Evolutionary conservation across 2,888 invertebrate species (phyloP).

Genomic region (Coenonympha glycerion): DNA sequence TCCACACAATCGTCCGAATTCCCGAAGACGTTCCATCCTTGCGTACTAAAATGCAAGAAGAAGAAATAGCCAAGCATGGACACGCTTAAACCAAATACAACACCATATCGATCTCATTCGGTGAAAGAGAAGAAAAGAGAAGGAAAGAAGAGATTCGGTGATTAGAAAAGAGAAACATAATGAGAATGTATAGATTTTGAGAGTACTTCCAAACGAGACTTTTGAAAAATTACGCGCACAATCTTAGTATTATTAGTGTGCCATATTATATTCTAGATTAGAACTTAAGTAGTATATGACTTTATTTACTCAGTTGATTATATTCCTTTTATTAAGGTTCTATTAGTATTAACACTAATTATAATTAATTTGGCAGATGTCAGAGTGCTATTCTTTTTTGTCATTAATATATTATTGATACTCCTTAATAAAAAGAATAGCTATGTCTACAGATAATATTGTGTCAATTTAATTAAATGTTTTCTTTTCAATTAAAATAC

Average conservation of each 20-base stretch:
- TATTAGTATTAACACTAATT: too few relatives aligned
- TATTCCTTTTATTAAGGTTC: too few relatives aligned
- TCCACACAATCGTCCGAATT: constrained; percentile 87
- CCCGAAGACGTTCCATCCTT: constrained; percentile 87
- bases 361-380: too few relatives aligned
- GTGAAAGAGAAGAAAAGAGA: constrained; percentile 26
- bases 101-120: constrained; percentile 29
- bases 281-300: neutral
- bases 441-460: too few relatives aligned
- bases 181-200: constrained; percentile 3
- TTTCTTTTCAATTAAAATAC: constrained; percentile 13
- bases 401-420: too few relatives aligned
- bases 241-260: constrained; percentile 30
- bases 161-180: too few relatives aligned
- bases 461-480: constrained; percentile 19
- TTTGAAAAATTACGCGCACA: constrained; percentile 43
- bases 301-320: constrained; percentile 17
- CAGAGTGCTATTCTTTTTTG: too few relatives aligned
- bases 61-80: constrained; percentile 61
- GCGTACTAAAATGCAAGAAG: constrained; percentile 85
- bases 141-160: too few relatives aligned
- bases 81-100: constrained; percentile 38
- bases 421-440: too few relatives aligned
- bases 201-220: constrained; percentile 19
- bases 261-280: constrained; percentile 17